Percentiles rank a stretch among this genome's conserved stretches.
phyloP scores from a whole-genome alignment of 2,113 vertebrate genomes.

The Onychorhynchus coronatus region DNA sequence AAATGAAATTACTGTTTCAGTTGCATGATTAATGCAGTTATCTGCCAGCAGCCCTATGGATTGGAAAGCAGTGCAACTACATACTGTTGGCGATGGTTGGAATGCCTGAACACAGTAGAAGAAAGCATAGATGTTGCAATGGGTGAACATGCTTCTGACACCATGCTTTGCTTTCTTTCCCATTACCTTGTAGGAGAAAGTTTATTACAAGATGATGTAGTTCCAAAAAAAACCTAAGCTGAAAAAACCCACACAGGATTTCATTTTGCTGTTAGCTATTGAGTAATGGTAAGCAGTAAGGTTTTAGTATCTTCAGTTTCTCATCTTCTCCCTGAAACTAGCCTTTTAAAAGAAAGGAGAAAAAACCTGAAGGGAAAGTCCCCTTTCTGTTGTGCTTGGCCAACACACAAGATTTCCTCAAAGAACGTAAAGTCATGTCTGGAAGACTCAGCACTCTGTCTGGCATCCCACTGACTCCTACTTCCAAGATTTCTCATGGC shows the following conservation, averaged over 20 bases:
- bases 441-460: background rate
- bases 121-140: background rate
- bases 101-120: background rate
- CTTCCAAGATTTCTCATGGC: background rate
- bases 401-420: background rate
- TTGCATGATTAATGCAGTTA: background rate
- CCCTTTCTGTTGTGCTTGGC: background rate
- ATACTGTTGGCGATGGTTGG: background rate
- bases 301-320: background rate
- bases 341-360: background rate
- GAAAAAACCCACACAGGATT: background rate
- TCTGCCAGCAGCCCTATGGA: background rate
- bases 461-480: background rate
- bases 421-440: background rate
- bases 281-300: background rate
- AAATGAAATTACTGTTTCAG: background rate
- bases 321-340: background rate
- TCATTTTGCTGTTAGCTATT: background rate
- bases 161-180: background rate
- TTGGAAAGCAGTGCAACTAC: background rate
- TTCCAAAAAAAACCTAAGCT: background rate
- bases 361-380: background rate
- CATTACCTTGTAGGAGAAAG: background rate
- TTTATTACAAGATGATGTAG: background rate
- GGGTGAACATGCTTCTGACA: background rate